Evolutionary conservation across 37 sponge, comb jelly and placozoan genomes (phyloP).

Genomic region (Beroe forskalii): DNA sequence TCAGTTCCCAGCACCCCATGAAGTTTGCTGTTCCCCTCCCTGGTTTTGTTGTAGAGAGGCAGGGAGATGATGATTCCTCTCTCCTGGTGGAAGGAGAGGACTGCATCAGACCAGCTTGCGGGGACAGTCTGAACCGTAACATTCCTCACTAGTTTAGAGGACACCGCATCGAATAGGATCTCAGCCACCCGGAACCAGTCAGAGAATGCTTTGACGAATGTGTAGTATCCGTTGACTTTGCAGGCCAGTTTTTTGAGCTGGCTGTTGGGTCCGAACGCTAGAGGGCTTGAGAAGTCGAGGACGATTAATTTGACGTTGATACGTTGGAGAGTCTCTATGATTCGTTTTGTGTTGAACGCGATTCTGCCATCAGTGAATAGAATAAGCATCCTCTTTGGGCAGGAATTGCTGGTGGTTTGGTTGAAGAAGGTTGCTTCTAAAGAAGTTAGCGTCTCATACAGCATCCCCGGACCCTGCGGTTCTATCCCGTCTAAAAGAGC

Average conservation of each 20-base stretch:
- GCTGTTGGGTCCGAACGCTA: conserved; percentile 13
- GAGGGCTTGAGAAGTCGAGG: conserved; percentile 46
- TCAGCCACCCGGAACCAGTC: conserved; percentile 53
- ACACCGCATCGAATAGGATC: conserved; percentile 19
- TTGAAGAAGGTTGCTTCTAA: not conserved
- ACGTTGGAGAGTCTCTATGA: not conserved
- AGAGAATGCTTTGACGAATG: not conserved
- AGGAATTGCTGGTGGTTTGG: not conserved
- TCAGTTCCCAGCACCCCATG: conserved; percentile 54
- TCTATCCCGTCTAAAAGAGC: not conserved
- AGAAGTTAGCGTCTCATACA: not conserved
- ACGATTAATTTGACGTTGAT: not conserved
- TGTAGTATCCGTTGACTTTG: not conserved
- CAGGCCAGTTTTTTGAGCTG: conserved; percentile 20
- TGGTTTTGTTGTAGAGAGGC: conserved; percentile 22
- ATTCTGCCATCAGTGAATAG: conserved; percentile 60
- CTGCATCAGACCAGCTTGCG: conserved; percentile 11
- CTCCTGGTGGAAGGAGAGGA: not conserved
- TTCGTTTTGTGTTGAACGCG: not conserved
- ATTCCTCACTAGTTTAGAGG: not conserved
- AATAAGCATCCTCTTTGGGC: not conserved
- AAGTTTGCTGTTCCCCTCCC: not conserved
- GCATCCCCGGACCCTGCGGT: conserved; percentile 1
- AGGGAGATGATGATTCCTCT: not conserved
- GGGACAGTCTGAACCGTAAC: not conserved